Evolutionary conservation across 2,888 invertebrate genomes (phyloP).

Genomic region (Aphodius sticticus): DNA sequence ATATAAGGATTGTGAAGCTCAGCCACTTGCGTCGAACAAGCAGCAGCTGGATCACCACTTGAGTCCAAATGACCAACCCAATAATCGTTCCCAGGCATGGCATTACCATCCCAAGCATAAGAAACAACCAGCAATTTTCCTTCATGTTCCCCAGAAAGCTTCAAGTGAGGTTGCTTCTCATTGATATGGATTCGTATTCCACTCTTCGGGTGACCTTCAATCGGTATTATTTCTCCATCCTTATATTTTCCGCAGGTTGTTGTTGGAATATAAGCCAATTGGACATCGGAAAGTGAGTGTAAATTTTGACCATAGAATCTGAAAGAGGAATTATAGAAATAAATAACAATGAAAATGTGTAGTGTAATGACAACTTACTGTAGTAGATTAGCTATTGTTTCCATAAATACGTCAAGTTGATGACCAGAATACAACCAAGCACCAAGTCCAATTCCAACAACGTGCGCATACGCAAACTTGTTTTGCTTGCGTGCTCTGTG

Average conservation of each 20-base stretch:
- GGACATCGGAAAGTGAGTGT: conserved; percentile 44
- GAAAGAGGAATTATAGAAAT: conserved; percentile 27
- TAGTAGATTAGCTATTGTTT: conserved; percentile 44
- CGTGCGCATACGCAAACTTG: conserved; percentile 58
- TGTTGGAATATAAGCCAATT: conserved; percentile 47
- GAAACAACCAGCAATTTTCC: conserved; percentile 67
- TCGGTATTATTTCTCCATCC: conserved; percentile 37
- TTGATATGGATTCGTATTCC: conserved; percentile 50
- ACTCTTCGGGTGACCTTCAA: conserved; percentile 38
- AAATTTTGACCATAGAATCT: conserved; percentile 40
- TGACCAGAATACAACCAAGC: conserved; percentile 46
- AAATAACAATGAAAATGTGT: not conserved
- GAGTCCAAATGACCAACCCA: conserved; percentile 66
- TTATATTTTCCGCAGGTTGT: conserved; percentile 39
- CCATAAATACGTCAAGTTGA: conserved; percentile 47
- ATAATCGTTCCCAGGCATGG: conserved; percentile 78
- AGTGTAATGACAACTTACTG: conserved; percentile 27
- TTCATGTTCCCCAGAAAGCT: conserved; percentile 48
- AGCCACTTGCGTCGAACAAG: conserved; percentile 67
- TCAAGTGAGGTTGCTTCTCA: conserved; percentile 55
- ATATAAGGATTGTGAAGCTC: conserved; percentile 70
- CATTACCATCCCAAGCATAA: conserved; percentile 78
- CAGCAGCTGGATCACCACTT: conserved; percentile 71
- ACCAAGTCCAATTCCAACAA: conserved; percentile 53
- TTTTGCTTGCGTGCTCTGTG: conserved; percentile 56